Percentiles rank a stretch among this genome's conserved stretches.
Evolutionary conservation across 2,888 invertebrate species (phyloP).

Genomic region (Pollenia angustigena): DNA sequence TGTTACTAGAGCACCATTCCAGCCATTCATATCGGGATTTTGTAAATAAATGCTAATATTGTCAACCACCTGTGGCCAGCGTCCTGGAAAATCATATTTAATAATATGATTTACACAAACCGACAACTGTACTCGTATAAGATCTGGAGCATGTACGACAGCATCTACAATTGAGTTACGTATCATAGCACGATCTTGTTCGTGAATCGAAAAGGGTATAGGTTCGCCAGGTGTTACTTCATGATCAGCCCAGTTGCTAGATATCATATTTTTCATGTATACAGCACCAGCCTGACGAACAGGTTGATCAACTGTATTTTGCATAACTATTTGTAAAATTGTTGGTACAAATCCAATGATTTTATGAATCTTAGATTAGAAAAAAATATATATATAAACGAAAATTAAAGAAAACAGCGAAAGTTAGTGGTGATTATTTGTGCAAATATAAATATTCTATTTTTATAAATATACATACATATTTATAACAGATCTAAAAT

Average conservation of each 20-base stretch:
- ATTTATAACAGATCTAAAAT: background rate
- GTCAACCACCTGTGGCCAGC: conserved; percentile 98
- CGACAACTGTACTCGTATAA: conserved; percentile 95
- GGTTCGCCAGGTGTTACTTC: conserved; percentile 90
- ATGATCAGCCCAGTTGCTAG: conserved; percentile 94
- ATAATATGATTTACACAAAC: conserved; percentile 97
- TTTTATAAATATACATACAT: background rate
- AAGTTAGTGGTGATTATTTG: background rate
- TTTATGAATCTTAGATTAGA: conserved; percentile 90
- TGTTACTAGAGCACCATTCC: conserved; percentile 96
- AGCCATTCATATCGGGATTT: conserved; percentile 93
- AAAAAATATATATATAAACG: conserved; percentile 50
- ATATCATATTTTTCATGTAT: conserved; percentile 97
- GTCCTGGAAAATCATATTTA: conserved; percentile 96
- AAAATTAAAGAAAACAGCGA: background rate
- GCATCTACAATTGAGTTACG: conserved; percentile 98
- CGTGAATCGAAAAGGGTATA: conserved; percentile 94
- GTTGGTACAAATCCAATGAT: conserved; percentile 98
- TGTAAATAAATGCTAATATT: conserved; percentile 97
- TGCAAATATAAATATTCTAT: background rate
- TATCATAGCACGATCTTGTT: conserved; percentile 97
- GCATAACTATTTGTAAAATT: conserved; percentile 96
- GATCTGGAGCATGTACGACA: conserved; percentile 95
- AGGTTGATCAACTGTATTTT: conserved; percentile 94
- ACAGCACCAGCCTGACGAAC: conserved; percentile 98